Evolutionary conservation across 2,888 invertebrate genomes (phyloP).

Genomic region (Nephrocerus scutellatus): DNA sequence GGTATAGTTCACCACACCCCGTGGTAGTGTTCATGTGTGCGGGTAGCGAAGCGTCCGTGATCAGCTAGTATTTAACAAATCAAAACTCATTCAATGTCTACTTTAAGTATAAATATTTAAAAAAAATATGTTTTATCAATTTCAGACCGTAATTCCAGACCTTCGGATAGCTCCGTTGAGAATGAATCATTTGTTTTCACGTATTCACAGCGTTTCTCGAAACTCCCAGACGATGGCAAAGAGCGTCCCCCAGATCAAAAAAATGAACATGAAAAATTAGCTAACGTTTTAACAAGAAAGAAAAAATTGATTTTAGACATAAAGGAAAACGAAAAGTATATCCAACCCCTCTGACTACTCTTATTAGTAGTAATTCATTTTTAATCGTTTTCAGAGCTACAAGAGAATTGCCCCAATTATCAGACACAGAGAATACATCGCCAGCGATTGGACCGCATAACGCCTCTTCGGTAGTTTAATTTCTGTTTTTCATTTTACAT

Average conservation of each 20-base stretch:
- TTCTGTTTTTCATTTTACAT: background rate
- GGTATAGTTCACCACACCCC: no score
- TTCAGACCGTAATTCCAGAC: constrained; percentile 49
- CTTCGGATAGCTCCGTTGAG: constrained; percentile 54
- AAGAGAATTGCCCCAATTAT: constrained; percentile 43
- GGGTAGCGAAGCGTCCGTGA: no score
- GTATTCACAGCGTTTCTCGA: constrained; percentile 54
- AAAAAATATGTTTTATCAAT: background rate
- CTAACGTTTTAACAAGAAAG: constrained; percentile 56
- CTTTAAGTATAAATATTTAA: constrained; percentile 5
- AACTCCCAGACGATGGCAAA: constrained; percentile 42
- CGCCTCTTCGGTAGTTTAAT: constrained; percentile 31
- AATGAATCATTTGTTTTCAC: constrained; percentile 53
- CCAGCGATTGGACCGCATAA: constrained; percentile 46
- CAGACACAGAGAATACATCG: constrained; percentile 48
- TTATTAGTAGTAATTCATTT: constrained; percentile 1
- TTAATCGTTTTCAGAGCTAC: constrained; percentile 28
- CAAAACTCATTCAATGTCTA: constrained; percentile 12
- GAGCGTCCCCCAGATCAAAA: no score
- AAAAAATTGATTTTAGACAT: constrained; percentile 40
- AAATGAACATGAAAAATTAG: constrained; percentile 29
- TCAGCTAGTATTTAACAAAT: no score
- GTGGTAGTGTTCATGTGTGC: no score
- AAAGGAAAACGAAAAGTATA: constrained; percentile 47
- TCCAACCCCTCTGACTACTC: background rate